phyloP scores from a whole-genome alignment of 1,140 invertebrate species.

The Panonychus citri region DNA sequence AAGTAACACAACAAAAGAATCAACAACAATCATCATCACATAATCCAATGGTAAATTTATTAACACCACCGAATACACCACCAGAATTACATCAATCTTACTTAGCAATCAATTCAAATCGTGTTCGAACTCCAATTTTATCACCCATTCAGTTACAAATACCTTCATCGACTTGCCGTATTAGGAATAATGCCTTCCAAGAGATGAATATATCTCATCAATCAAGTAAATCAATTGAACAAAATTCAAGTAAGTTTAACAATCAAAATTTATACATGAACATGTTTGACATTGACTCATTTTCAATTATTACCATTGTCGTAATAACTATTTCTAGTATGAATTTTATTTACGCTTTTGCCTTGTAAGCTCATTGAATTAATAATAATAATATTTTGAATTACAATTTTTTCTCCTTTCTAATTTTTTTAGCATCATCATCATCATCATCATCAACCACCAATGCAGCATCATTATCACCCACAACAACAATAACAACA shows the following conservation, averaged over 20 bases:
- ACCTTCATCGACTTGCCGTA: neutral
- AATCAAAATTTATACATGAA: no score
- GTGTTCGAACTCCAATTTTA: neutral
- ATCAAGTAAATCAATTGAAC: neutral
- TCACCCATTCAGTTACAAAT: neutral
- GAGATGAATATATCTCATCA: neutral
- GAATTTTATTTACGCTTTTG: no score
- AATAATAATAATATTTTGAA: no score
- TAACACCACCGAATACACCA: neutral
- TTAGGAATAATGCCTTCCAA: neutral
- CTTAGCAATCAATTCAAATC: neutral
- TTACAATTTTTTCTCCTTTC: no score
- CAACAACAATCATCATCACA: conserved; percentile 6
- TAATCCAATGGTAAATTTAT: neutral
- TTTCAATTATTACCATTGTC: no score
- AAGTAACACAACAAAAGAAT: neutral
- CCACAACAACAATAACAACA: no score
- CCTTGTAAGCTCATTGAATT: no score
- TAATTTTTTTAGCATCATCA: no score
- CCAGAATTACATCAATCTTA: neutral
- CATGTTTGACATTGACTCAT: no score
- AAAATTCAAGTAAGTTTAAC: neutral
- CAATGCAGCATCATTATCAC: no score
- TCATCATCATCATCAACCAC: no score
- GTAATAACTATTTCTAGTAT: no score